Base-by-base conservation (phyloP, 2,797 vertebrate species). In the Hydrolagus colliei region DNA sequence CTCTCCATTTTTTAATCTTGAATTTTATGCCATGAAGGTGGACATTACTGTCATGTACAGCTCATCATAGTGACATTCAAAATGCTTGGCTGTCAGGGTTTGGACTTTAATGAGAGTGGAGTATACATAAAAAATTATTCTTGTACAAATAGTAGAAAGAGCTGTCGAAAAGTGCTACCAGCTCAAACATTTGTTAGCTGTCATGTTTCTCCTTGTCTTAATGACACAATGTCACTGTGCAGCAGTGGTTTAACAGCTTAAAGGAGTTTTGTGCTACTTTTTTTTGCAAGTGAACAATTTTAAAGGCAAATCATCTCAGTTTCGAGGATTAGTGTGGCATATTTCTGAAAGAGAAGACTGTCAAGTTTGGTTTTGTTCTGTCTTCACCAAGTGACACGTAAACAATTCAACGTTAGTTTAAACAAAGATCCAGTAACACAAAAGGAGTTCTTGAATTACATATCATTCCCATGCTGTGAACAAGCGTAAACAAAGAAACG, bases 121-220 rank as follows among this genome's bases (percentile, higher is more conserved):
- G 41, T 52, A 52, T 52, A 52, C 6, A 52, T 52, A 52, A 52
- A 52, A 52, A 52, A 65, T 65, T 32, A 18, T 67, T 67, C 61
- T 20, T 82, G 27, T 68, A 20, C 5, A 20, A 67, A 32, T 14
- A 79, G n/a, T n/a, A 80, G 13, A 67, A 82, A 20, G 27, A 10
- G 11, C 6, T 35, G 9, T 62, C 18, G 22, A 35, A 52, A 68
- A 20, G 27, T 41, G 52, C 12, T 13, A 32, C 12, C 4, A 65
- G 63, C 27, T 82, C 32, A 80, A 67, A 67, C 13, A 80, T 8
- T 9, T 35, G 27, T 35, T 4, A 41, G 63, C 68, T 67, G 63
- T 20, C 16, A 35, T 82, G 32, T 41, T 12, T 68, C 9, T 68
- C 79, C 63, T 68, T 82, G 79, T 82, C 61, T 82, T 82, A 41